Evolutionary conservation across 1,140 invertebrate species (phyloP).

Genomic region (Amyelois transitella): DNA sequence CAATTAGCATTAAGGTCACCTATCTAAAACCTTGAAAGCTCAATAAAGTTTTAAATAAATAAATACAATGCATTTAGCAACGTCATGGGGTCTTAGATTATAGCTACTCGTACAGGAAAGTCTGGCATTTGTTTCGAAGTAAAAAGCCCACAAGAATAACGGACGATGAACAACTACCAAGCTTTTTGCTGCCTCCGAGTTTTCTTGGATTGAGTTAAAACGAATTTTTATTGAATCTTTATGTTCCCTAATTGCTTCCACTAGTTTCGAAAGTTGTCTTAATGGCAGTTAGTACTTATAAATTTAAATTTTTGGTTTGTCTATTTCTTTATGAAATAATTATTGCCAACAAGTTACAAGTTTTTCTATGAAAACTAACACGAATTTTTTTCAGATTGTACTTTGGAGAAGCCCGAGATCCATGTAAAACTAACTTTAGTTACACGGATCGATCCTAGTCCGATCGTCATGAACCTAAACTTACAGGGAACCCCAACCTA

Average conservation of each 20-base stretch:
- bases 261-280: background rate
- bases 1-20: no score
- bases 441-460: no score
- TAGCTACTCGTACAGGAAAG: background rate
- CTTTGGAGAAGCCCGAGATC: no score
- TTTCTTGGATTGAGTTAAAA: slow-evolving; percentile 10
- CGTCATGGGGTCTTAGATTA: background rate
- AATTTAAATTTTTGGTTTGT: background rate
- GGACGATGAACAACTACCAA: slow-evolving; percentile 11
- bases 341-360: no score
- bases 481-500: no score
- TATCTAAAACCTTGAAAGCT: no score
- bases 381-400: no score
- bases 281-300: background rate
- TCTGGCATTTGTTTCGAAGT: slow-evolving; percentile 23
- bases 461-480: no score
- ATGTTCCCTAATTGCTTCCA: background rate
- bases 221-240: background rate
- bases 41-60: background rate
- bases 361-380: no score
- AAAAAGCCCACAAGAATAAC: slow-evolving; percentile 29
- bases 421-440: no score
- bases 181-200: slow-evolving; percentile 16
- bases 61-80: background rate
- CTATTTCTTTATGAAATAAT: no score